These are phyloP conservation scores for Galerucella pusilla DNA, from an alignment of 2,888 invertebrate genomes.

Conservation along the genomic window DNA sequence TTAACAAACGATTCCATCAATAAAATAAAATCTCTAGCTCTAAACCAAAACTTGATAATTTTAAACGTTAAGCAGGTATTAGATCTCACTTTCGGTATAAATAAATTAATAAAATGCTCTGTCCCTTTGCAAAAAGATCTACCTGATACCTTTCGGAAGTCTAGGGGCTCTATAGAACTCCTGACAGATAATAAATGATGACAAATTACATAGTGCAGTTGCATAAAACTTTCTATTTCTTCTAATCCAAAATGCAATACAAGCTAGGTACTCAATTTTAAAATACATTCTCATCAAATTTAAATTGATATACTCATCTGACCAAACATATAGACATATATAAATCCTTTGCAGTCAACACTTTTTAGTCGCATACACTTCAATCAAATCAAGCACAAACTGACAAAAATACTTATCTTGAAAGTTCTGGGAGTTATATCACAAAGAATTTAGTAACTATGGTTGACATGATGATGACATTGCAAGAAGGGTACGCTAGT, in stretches of 20 bases:
- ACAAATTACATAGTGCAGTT: conserved; percentile 53
- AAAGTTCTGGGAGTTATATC: conserved; percentile 43
- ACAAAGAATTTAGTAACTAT: conserved; percentile 54
- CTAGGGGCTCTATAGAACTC: conserved; percentile 6
- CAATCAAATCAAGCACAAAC: conserved; percentile 32
- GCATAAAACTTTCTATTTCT: neutral
- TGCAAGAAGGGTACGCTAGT: conserved; percentile 48
- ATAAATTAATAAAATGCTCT: neutral
- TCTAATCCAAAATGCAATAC: conserved; percentile 2
- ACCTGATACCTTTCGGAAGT: neutral
- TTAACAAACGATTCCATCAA: neutral
- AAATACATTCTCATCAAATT: conserved; percentile 40
- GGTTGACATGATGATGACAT: conserved; percentile 60
- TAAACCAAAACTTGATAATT: neutral
- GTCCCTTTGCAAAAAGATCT: neutral
- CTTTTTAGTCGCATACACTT: conserved; percentile 7
- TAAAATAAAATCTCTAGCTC: neutral
- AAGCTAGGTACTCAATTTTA: conserved; percentile 50
- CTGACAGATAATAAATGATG: conserved; percentile 60
- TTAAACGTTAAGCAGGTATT: neutral
- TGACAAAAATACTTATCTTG: conserved; percentile 48
- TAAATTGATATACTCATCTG: conserved; percentile 21
- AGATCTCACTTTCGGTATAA: neutral
- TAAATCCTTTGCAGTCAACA: neutral
- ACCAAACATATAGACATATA: neutral